Conservation (phyloP, 1,140 invertebrate genomes). For the Magallana gigas region DNA sequence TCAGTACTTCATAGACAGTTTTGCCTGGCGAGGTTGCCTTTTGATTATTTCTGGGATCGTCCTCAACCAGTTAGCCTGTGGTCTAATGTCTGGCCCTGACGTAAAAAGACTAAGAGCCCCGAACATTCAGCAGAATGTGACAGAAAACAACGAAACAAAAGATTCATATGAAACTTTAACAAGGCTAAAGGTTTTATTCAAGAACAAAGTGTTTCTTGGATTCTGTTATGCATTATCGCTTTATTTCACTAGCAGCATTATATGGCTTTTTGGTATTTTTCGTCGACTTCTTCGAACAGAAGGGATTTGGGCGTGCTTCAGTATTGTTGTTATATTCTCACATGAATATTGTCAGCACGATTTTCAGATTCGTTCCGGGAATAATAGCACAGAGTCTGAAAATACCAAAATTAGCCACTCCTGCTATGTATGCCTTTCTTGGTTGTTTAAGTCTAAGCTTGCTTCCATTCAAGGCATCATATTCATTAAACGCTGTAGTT, state of each 20-base stretch:
- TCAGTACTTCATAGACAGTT: background rate
- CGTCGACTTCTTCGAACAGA: constrained; percentile 25
- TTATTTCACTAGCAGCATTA: background rate
- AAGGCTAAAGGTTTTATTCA: background rate
- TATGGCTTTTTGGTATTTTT: constrained; percentile 13
- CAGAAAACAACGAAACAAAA: background rate
- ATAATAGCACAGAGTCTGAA: background rate
- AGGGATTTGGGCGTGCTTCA: background rate
- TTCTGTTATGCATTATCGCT: constrained; percentile 14
- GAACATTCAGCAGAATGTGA: too few relatives aligned
- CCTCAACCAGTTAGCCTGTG: background rate
- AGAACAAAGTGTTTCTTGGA: background rate
- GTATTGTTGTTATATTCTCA: constrained; percentile 6
- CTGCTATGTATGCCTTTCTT: background rate
- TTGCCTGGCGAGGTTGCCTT: constrained; percentile 34
- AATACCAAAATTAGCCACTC: constrained; percentile 22
- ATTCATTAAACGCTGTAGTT: background rate
- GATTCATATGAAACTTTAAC: background rate
- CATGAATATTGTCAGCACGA: background rate
- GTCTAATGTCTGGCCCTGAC: background rate
- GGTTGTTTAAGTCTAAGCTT: background rate
- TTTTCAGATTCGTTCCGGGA: constrained; percentile 19
- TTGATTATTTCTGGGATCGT: constrained; percentile 25
- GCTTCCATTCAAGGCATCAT: background rate
- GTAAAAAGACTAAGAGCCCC: background rate